Evolutionary conservation across 2,888 invertebrate species (phyloP).

Genomic region (Oxycera nigricornis): DNA sequence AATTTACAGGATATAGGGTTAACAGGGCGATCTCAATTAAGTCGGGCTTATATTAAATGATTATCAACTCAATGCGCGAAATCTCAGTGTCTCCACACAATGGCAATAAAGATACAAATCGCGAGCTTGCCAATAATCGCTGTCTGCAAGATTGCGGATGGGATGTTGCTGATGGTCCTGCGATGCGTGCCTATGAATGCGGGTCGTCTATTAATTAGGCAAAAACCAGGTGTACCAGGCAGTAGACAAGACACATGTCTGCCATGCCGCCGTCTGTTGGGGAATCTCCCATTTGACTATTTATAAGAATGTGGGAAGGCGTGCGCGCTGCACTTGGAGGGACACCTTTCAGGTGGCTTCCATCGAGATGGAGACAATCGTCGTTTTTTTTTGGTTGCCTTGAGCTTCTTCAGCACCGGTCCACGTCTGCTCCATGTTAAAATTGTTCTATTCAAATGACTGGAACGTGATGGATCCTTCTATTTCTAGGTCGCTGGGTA

Average conservation of each 20-base stretch:
- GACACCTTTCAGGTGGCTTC: slow-evolving; percentile 35
- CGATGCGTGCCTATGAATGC: slow-evolving; percentile 44
- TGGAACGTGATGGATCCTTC: neutral
- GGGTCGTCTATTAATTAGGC: slow-evolving; percentile 48
- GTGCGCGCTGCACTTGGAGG: neutral
- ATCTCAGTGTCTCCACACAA: neutral
- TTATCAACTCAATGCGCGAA: neutral
- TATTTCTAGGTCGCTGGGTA: slow-evolving; percentile 45
- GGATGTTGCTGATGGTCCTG: slow-evolving; percentile 15
- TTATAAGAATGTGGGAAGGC: slow-evolving; percentile 30
- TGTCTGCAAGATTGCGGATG: slow-evolving; percentile 1
- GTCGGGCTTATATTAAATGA: neutral
- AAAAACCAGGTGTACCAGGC: slow-evolving; percentile 45
- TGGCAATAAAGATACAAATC: neutral
- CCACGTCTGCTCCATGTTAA: too few relatives aligned
- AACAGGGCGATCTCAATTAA: slow-evolving; percentile 5
- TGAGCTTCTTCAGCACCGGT: neutral
- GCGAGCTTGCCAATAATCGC: neutral
- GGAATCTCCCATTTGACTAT: slow-evolving; percentile 25
- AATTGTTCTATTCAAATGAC: slow-evolving; percentile 18
- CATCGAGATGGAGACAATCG: neutral
- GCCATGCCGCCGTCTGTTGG: slow-evolving; percentile 29
- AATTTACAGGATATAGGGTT: slow-evolving; percentile 4
- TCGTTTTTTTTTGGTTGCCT: neutral
- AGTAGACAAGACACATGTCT: slow-evolving; percentile 44